Percentiles rank a stretch among this genome's conserved stretches.
phyloP scores from a whole-genome alignment of 2,113 vertebrate genomes.

The Brachionichthys hirsutus region DNA sequence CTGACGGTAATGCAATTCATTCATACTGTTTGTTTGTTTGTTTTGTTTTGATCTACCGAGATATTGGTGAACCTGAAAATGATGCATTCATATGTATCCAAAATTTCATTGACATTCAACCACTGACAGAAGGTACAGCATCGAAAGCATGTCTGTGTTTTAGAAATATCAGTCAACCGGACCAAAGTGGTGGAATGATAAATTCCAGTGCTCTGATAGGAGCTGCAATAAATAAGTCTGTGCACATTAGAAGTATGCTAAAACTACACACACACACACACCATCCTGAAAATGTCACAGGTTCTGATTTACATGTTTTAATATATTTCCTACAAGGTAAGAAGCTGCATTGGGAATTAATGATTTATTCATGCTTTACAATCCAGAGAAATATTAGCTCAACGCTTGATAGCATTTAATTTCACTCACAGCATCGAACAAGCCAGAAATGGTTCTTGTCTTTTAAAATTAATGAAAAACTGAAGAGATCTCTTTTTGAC shows the following conservation, averaged over 20 bases:
- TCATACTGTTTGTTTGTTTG: too few species aligned
- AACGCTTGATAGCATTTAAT: constrained; percentile 33
- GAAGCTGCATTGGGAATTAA: constrained; percentile 18
- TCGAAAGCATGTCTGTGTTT: background rate
- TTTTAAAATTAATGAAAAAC: constrained; percentile 5
- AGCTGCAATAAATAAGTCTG: too few species aligned
- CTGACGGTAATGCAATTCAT: too few species aligned
- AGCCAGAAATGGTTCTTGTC: background rate
- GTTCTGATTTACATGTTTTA: constrained; percentile 35
- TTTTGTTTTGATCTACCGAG: too few species aligned
- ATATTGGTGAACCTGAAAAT: too few species aligned
- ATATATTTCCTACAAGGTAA: constrained; percentile 25
- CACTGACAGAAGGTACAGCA: too few species aligned
- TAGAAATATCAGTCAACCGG: background rate
- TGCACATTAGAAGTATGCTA: background rate
- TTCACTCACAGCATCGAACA: background rate
- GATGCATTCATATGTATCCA: too few species aligned
- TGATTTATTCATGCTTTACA: constrained; percentile 46
- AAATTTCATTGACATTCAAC: too few species aligned
- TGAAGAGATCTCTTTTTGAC: background rate
- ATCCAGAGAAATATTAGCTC: constrained; percentile 48
- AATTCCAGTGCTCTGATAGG: too few species aligned
- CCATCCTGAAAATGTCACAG: constrained; percentile 5
- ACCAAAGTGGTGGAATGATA: background rate
- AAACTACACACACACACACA: background rate